Evolutionary conservation across 2,888 invertebrate species (phyloP).

Genomic region (Eumerus sabulonum): DNA sequence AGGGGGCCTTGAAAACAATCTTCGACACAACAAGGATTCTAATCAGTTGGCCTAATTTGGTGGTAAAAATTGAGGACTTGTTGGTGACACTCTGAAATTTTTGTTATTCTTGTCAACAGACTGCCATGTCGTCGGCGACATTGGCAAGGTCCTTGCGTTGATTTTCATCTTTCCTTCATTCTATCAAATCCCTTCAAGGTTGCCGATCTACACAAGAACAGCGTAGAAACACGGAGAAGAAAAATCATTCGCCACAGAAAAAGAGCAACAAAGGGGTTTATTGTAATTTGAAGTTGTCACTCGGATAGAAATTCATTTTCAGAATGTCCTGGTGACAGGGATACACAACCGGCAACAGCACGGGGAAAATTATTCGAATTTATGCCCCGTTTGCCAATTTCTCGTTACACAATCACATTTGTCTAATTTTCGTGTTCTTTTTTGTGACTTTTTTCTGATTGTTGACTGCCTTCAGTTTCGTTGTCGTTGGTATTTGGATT

Average conservation of each 20-base stretch:
- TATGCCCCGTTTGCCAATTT: slow-evolving; percentile 23
- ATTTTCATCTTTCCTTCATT: slow-evolving; percentile 19
- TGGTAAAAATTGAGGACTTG: no score
- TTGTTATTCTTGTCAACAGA: background rate
- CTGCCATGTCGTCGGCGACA: background rate
- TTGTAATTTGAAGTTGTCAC: slow-evolving; percentile 42
- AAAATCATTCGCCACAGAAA: slow-evolving; percentile 38
- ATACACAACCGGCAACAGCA: no score
- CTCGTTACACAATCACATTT: slow-evolving; percentile 48
- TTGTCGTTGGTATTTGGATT: background rate
- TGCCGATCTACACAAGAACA: no score
- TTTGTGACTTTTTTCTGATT: background rate
- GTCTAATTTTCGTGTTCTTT: slow-evolving; percentile 28
- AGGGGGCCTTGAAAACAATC: slow-evolving; percentile 15
- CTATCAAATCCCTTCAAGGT: slow-evolving; percentile 54
- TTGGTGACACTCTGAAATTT: no score
- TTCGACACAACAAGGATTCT: slow-evolving; percentile 12
- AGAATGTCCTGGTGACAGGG: background rate
- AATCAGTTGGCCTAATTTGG: slow-evolving; percentile 55
- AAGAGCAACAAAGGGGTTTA: slow-evolving; percentile 40
- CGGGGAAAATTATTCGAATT: slow-evolving; percentile 54
- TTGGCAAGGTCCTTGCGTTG: slow-evolving; percentile 10
- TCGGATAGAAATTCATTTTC: slow-evolving; percentile 34
- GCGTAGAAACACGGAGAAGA: slow-evolving; percentile 11
- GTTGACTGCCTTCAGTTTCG: background rate